Base-by-base conservation (phyloP, 2,797 vertebrate genomes). In the Eidolon dupreanum region DNA sequence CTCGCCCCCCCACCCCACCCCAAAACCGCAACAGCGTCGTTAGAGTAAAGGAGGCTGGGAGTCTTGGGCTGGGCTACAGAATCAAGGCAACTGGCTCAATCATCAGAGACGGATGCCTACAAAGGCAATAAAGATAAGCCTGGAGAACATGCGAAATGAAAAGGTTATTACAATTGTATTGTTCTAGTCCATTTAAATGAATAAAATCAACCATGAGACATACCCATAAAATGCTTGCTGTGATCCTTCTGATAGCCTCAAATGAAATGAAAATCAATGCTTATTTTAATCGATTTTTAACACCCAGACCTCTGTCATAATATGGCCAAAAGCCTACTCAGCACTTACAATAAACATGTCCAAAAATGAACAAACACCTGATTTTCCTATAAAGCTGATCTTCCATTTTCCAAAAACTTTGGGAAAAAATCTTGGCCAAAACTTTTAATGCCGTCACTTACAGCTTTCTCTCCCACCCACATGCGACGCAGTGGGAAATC, bases 11-110 rank as follows among this genome's bases (percentile, higher is more conserved):
- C 41, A 41, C 16, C 75, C 66, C 13, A 8, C 31, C 31, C 57
- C 61, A 7, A 51, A 41, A 59, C 53, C 0, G 13, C 13, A 3
- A 16, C 2, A 36, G 36, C 20, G 3, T 6, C 28, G 2, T 2
- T 9, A 28, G 1, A 28, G 74, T 43, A 26, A 36, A 28, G 28
- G 36, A 0, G 11, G 20, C 66, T 10, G 2, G 2, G 41, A 33
- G 22, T 8, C 88, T 28, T 28, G 26, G n/a, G 16, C 43, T 46
- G 0, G 6, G 2, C 8, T 41, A 46, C 0, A 57, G 57, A 61
- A 57, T 11, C 77, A n/a, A 75, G 75, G 65, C 87, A 87, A 90
- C 1, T 2, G 19, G 5, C 31, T 57, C 74, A 31, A 19, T 63
- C 38, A 26, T 36, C 36, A 46, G 2, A 36, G 20, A 81, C 1